These are phyloP conservation scores for Tachysurus fulvidraco DNA, from an alignment of 2,113 vertebrate species.

Conservation along the genomic window DNA sequence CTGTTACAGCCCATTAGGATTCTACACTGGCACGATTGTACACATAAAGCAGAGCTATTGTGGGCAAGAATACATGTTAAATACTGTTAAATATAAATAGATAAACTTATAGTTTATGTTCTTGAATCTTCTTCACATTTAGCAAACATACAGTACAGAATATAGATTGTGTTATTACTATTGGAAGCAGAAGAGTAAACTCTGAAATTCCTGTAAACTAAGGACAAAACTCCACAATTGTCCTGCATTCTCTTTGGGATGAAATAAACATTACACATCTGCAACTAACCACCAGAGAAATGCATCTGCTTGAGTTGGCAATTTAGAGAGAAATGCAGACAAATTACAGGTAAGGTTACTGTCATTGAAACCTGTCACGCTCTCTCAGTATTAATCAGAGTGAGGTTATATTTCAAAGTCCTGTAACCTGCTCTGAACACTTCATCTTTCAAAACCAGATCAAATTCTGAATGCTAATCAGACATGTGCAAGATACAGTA, in stretches of 20 bases:
- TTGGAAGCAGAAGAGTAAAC: background rate
- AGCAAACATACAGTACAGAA: background rate
- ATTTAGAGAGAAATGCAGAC: slow-evolving; percentile 7
- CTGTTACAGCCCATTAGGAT: slow-evolving; percentile 56
- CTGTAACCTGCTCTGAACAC: background rate
- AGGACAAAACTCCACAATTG: background rate
- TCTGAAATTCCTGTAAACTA: slow-evolving; percentile 23
- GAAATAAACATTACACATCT: background rate
- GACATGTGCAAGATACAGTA: background rate
- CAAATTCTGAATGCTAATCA: background rate
- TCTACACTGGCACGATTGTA: background rate
- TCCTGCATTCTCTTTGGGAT: background rate
- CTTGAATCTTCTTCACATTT: background rate
- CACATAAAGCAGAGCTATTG: background rate
- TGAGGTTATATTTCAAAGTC: background rate
- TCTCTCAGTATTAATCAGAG: background rate
- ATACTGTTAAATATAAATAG: background rate
- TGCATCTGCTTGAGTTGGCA: too few relatives aligned
- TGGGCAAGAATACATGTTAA: background rate
- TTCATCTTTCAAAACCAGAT: background rate
- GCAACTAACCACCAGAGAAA: slow-evolving; percentile 7
- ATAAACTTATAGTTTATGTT: background rate
- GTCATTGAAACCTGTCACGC: slow-evolving; percentile 1
- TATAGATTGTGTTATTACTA: background rate
- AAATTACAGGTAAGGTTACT: slow-evolving; percentile 16